Base-by-base conservation (phyloP, 2,113 vertebrate species). In the Larimichthys crocea region DNA sequence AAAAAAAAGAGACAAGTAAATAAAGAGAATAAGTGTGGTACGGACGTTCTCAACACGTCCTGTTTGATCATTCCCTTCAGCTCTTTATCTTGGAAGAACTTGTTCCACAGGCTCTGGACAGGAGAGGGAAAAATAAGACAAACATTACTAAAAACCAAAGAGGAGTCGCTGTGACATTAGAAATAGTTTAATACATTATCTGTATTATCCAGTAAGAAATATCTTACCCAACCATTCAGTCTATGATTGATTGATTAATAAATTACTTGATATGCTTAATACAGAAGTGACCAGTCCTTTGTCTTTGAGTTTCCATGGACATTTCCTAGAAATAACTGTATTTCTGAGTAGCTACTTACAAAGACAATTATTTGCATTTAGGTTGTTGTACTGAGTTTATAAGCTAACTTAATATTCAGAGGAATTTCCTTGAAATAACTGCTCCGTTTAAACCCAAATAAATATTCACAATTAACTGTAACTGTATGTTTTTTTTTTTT, bases 41-140 rank as follows among this genome's bases (percentile, higher is more conserved):
- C 97, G 84, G 93, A 99, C 98, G 98, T 99, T 96, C 98, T 97
- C 68, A 94, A 94, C 60, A 99, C 98, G 83, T 99, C 98, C 92
- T 99, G 98, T 87, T 98, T 97, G 93, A 99, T 97, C 98, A 99
- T 98, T 75, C 96, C 95, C 91, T 97, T 95, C 84, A 99, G 96
- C 91, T 99, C 98, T 95, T 99, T 99, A 94, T 99, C 98, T 86
- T 99, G 98, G 93, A 99, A 99, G 94, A 99, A 99, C 93, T 96
- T 99, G 92, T 99, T 99, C 98, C 98, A 99, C 85, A 98, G 95
- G 92, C 97, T 99, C 98, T 99, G 92, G 16, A 86, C 2, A 71
- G 29, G 2, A 48, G 14, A 74, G 16, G n/a, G 4, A 53, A 40
- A 81, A 42, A 61, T 35, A 55, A 71, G 3, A n/a, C 3, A 53